Percentiles rank a stretch among this genome's conserved stretches.
Evolutionary conservation across 2,888 invertebrate genomes (phyloP).

Genomic region (Eledone cirrhosa): DNA sequence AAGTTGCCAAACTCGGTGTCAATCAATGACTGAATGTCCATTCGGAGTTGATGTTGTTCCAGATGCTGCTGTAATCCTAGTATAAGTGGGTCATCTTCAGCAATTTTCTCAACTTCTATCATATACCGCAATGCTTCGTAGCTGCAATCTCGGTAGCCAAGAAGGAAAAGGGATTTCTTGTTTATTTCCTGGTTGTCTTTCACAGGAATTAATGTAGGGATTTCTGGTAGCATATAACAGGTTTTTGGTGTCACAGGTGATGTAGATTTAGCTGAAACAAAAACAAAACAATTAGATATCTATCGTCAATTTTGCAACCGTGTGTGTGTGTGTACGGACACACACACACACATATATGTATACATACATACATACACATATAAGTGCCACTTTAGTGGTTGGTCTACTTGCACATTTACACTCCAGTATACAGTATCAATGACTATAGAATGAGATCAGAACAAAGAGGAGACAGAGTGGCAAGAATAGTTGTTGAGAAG

Average conservation of each 20-base stretch:
- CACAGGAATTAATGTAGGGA: background rate
- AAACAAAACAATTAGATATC: no score
- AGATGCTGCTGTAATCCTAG: slow-evolving; percentile 48
- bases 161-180: slow-evolving; percentile 38
- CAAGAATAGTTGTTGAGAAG: no score
- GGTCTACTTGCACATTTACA: no score
- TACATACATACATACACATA: background rate
- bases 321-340: background rate
- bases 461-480: no score
- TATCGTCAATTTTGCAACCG: no score
- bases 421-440: no score
- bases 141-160: slow-evolving; percentile 54
- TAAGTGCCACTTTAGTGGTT: background rate
- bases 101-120: slow-evolving; percentile 47
- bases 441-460: no score
- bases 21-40: background rate
- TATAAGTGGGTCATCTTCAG: slow-evolving; percentile 47
- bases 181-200: background rate
- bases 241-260: slow-evolving; percentile 6
- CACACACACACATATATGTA: background rate
- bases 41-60: slow-evolving; percentile 35
- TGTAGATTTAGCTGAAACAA: background rate
- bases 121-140: slow-evolving; percentile 52
- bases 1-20: no score
- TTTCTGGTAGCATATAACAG: background rate